Conservation (phyloP, 2,888 invertebrate species). For the Toxonevra muliebris region DNA sequence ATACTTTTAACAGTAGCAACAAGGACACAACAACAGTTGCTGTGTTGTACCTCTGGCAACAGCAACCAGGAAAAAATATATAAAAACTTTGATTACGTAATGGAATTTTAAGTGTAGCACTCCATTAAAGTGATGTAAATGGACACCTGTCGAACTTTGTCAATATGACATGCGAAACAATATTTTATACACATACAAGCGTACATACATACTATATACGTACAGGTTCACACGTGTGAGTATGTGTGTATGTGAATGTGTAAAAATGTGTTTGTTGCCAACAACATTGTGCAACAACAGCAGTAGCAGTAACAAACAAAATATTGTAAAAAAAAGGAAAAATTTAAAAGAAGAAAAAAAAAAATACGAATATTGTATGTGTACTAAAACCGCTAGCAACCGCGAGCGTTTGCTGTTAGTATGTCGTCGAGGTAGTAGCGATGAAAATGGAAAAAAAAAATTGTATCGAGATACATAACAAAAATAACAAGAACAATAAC, state of each 20-base stretch:
- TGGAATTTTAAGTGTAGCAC: constrained; percentile 34
- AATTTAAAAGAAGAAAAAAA: background rate
- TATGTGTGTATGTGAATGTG: background rate
- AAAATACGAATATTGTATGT: background rate
- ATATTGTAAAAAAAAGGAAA: background rate
- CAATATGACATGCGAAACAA: constrained; percentile 29
- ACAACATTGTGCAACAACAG: background rate
- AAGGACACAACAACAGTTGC: background rate
- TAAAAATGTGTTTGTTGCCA: background rate
- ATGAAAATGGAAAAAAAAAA: background rate
- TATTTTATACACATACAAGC: constrained; percentile 17
- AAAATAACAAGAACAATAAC: background rate
- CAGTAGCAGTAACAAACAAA: background rate
- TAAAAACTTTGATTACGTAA: constrained; percentile 35
- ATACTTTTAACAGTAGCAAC: background rate
- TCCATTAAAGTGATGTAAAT: constrained; percentile 36
- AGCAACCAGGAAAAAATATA: background rate
- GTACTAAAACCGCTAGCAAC: constrained; percentile 6
- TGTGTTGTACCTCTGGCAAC: background rate
- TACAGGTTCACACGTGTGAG: background rate
- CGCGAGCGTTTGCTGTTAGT: background rate
- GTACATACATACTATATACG: background rate
- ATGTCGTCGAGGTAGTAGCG: background rate
- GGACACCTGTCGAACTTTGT: constrained; percentile 38
- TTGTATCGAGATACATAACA: background rate